Evolutionary conservation across 2,113 vertebrate genomes (phyloP), one percentile per base, ranked within the genome.

Genomic region (Hippocampus guttulatus): DNA sequence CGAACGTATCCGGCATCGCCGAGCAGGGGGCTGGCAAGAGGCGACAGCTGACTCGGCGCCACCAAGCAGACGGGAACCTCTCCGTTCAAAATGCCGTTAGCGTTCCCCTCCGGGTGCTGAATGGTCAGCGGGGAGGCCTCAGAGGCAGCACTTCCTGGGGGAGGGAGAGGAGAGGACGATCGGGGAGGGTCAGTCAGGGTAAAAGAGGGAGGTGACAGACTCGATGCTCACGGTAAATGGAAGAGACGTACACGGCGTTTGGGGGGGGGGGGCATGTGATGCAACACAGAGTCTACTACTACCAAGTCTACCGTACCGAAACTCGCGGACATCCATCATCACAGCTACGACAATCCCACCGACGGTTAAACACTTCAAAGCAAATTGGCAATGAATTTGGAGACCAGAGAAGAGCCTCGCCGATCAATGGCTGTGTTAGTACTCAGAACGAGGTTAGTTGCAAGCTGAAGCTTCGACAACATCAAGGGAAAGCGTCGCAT

Each of bases 11-110:
- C 92, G 0, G 94, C 93, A 47, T 97, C 95, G 0, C 89, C 94
- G 68, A 97, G 92, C 87, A 96, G 89, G 2, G 95, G 95, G 87
- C 95, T 96, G 85, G 95, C 92, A 79, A 97, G 84, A 1, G 95
- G 96, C 1, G 95, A 95, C 1, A 95, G 90, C 77, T 93, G 94
- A 74, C 92, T 93, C 30, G 93, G 84, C 51, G 90, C 83, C 20
- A 77, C 52, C 75, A 52, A 78, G 91, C 85, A 81, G 75, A 87
- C 90, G 71, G 90, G 14, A 88, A 5, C 93, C 91, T 82, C 94
- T 90, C 85, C 83, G 2, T 83, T 94, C 23, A 81, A 92, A 78
- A 89, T 88, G 64, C 87, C 58, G 79, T 68, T 92, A 78, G 91
- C 2, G 45, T 91, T 91, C 0, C 91, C 81, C 63, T 91, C 64